Evolutionary conservation across 2,888 invertebrate species (phyloP), one percentile per base, ranked within the genome.

Genomic region (Machimus rusticus): DNA sequence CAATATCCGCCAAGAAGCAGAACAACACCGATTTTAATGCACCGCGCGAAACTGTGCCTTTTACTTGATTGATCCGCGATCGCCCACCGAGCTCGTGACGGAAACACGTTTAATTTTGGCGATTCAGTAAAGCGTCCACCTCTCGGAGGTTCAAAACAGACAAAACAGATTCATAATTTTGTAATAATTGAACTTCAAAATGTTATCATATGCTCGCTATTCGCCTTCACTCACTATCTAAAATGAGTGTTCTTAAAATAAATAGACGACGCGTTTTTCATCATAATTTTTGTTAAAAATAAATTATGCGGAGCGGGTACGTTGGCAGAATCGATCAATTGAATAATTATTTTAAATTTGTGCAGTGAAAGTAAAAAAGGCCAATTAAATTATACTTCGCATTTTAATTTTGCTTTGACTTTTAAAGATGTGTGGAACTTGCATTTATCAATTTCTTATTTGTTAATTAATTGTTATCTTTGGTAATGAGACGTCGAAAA

Each of bases 91-190:
- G 66, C 23, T n/a, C 66, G 39, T 39, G 82, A 39, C 66, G 66
- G 66, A 37, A 55, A 84, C 57, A 34, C 57, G 39, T 57, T 84
- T 84, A 84, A 84, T 66, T 84, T 84, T 84, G 82, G 82, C 66
- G 66, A 84, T 84, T 84, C 39, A 37, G 66, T 84, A 84, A 84
- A 84, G 19, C 66, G 66, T 84, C 23, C 66, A 39, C 39, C 34
- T 37, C 39, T 84, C 66, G 57, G 57, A 8, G 39, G n/a, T 37
- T 23, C 57, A 37, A 57, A 57, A 57, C 23, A 84, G 34, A 39
- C 39, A 39, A 39, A 39, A 39, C 39, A 46, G 43, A 66, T 66
- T 66, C 46, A 84, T 66, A 57, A 84, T 81, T 81, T 81, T 57
- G 66, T 66, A 84, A 84, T 37, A 66, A 84, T 66, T 39, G 82